Evolutionary conservation across 2,888 invertebrate genomes (phyloP).

Genomic region (Volucella inflata): DNA sequence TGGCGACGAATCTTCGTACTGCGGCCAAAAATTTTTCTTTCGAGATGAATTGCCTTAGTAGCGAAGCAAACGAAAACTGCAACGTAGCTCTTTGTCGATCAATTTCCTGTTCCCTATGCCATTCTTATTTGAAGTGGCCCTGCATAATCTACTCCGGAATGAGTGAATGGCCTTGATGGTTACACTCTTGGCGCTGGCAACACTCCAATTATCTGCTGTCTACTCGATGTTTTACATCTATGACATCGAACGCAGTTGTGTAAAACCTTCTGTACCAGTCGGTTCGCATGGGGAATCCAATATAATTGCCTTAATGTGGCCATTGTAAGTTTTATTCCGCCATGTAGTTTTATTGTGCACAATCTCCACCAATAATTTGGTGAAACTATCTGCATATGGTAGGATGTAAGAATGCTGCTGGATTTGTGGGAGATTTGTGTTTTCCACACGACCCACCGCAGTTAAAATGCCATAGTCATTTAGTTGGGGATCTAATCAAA

Average conservation of each 20-base stretch:
- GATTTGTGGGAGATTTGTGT: constrained; percentile 4
- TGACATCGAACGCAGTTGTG: not conserved
- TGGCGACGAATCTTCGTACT: constrained; percentile 9
- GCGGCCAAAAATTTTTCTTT: constrained; percentile 4
- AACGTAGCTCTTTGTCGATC: not conserved
- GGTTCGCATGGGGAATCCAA: constrained; percentile 1
- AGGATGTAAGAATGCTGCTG: not conserved
- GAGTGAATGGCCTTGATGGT: no score
- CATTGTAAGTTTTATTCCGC: not conserved
- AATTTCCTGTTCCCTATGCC: not conserved
- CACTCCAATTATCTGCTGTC: not conserved
- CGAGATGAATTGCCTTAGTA: constrained; percentile 4
- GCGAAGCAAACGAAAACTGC: constrained; percentile 1
- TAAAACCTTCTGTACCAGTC: not conserved
- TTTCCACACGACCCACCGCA: constrained; percentile 1
- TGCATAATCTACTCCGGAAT: constrained; percentile 3
- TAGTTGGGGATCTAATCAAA: not conserved
- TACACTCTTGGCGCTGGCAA: constrained; percentile 11
- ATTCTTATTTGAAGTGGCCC: constrained; percentile 10
- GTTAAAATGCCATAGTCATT: not conserved
- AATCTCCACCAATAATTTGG: constrained; percentile 2
- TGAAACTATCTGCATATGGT: constrained; percentile 2
- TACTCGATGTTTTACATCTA: no score
- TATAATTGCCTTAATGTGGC: constrained; percentile 4
- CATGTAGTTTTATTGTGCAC: constrained; percentile 1